Evolutionary conservation across 1,140 invertebrate genomes (phyloP), one percentile per base, ranked within the genome.

Genomic region (Polypedilum vanderplanki): DNA sequence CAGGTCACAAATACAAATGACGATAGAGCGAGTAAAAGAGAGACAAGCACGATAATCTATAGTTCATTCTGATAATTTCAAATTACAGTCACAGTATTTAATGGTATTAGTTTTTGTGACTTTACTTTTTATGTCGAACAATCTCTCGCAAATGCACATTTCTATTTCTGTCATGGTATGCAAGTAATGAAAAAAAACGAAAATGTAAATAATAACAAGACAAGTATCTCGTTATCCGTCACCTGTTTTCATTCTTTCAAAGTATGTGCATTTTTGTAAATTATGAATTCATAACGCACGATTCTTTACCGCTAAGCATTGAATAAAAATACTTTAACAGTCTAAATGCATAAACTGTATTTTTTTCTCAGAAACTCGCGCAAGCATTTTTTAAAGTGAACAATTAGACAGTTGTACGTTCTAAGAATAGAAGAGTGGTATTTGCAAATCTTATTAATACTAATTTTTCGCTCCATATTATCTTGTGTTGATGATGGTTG

Each of bases 161-260:
- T n/a, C 12, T 57, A 57, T 33, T 33, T 33, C 5, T 33, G 24
- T 33, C 24, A 5, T 33, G 24, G 24, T 33, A 33, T 33, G 24
- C 24, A 33, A 33, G 24, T 5, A 33, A 33, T 57, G 46, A n/a
- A 57, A n/a, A 57, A 57, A n/a, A 15, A 46, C 8, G 41, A 46
- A 46, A 46, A 46, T 46, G 46, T n/a, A 57, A 57, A 57, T 15
- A 15, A 57, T 15, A 57, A 57, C n/a, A 33, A 33, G 24, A 5
- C 46, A 12, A 12, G 46, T n/a, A 57, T 57, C 46, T 70, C 65
- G 65, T 70, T 70, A 18, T n/a, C 65, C 65, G 20, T 70, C 65
- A 70, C 65, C 65, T 70, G 65, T 70, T 70, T 57, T 57, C 15
- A 15, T 57, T n/a, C 12, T 57, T 57, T n/a, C 46, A 15, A 12